Percentiles rank a stretch among this genome's conserved stretches.
Conservation (phyloP, 2,797 vertebrate genomes). For the Synaphobranchus kaupii region DNA sequence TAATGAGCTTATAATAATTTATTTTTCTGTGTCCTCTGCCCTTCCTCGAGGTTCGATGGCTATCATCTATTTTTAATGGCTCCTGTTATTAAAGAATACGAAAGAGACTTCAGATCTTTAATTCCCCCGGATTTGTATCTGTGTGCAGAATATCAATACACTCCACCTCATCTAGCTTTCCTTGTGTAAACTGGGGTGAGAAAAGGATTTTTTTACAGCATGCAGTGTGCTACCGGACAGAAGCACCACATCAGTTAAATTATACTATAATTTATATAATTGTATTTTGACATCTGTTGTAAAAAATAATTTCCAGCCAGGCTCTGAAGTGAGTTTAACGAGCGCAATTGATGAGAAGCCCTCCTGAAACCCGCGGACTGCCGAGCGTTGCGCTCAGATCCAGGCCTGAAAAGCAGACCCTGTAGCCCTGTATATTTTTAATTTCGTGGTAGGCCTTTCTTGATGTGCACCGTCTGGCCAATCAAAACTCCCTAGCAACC, state of each 20-base stretch:
- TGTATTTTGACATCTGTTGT: conserved; percentile 23
- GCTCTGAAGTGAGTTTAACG: conserved; percentile 20
- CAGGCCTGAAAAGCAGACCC: background rate
- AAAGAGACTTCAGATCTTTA: conserved; percentile 23
- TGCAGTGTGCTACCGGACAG: background rate
- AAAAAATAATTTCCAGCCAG: conserved; percentile 5
- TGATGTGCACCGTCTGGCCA: background rate
- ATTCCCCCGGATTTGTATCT: background rate
- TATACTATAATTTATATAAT: conserved; percentile 18
- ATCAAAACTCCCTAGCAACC: background rate
- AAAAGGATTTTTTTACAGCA: background rate
- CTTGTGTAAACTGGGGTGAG: background rate
- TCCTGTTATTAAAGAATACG: conserved; percentile 18
- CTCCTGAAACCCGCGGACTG: background rate
- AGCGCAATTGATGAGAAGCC: conserved; percentile 8
- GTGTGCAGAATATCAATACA: background rate
- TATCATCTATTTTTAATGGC: conserved; percentile 25
- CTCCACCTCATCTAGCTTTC: background rate
- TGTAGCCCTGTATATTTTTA: background rate
- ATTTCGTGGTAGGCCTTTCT: background rate
- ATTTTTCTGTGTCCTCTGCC: background rate
- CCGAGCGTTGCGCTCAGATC: background rate
- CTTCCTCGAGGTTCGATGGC: conserved; percentile 4
- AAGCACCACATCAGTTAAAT: conserved; percentile 15
- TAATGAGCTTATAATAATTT: conserved; percentile 25